These are phyloP conservation scores for Micrastur ruficollis DNA, from an alignment of 2,797 vertebrate genomes.

Conservation along the genomic window DNA sequence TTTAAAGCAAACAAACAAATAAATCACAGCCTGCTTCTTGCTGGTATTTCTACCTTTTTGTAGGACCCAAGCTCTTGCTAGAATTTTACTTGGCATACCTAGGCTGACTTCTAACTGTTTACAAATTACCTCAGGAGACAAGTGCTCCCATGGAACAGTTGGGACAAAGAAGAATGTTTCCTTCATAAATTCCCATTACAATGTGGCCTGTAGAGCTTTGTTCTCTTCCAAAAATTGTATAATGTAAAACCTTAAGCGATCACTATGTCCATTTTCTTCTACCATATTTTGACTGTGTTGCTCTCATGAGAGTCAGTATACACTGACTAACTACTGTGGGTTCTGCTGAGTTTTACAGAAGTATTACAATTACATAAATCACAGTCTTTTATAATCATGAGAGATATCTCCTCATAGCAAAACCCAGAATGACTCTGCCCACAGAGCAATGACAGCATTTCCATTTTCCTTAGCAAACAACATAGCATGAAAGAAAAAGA, in stretches of 20 bases:
- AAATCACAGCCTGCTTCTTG: neutral
- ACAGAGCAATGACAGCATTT: neutral
- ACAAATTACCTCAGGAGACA: neutral
- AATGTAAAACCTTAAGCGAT: neutral
- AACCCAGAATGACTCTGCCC: neutral
- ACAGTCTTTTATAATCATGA: neutral
- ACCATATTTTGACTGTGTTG: neutral
- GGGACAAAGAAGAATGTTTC: neutral
- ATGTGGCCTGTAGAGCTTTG: neutral
- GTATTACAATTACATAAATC: neutral
- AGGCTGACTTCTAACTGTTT: neutral
- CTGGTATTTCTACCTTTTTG: neutral
- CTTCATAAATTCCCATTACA: neutral
- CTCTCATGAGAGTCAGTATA: neutral
- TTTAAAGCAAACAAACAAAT: neutral
- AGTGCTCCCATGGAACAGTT: neutral
- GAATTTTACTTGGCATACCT: neutral
- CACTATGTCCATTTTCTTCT: neutral
- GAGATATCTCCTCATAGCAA: neutral
- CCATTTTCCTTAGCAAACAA: neutral
- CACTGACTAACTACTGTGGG: neutral
- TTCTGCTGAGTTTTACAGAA: neutral
- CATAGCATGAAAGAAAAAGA: neutral
- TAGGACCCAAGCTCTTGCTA: neutral
- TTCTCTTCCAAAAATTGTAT: neutral